Evolutionary conservation across 2,888 invertebrate genomes (phyloP).

Genomic region (Heliconius cydno): DNA sequence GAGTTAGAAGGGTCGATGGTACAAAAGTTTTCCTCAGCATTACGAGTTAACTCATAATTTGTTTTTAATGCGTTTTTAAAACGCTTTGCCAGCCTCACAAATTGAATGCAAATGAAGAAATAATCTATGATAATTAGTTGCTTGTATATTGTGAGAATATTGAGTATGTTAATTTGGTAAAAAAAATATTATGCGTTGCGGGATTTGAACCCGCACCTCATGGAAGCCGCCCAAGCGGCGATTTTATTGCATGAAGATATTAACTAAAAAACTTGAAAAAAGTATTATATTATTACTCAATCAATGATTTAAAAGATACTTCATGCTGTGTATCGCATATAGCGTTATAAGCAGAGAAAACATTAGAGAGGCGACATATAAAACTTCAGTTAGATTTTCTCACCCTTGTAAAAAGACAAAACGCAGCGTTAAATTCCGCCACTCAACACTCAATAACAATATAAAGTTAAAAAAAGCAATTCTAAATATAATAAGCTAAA

Average conservation of each 20-base stretch:
- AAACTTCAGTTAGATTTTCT: not conserved
- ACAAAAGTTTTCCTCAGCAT: slow-evolving; percentile 25
- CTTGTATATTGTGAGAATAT: slow-evolving; percentile 5
- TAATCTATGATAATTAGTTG: slow-evolving; percentile 7
- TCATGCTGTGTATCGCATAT: too few relatives aligned
- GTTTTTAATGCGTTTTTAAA: slow-evolving; percentile 17
- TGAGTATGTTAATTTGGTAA: not conserved
- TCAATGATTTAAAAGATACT: too few relatives aligned
- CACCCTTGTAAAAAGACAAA: not conserved
- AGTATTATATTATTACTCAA: too few relatives aligned
- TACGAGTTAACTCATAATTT: slow-evolving; percentile 13
- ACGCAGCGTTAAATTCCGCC: too few relatives aligned
- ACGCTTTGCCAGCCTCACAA: not conserved
- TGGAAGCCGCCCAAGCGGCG: too few relatives aligned
- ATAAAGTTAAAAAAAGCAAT: not conserved
- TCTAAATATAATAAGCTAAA: not conserved
- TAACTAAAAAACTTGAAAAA: too few relatives aligned
- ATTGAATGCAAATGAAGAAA: slow-evolving; percentile 23
- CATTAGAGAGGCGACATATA: too few relatives aligned
- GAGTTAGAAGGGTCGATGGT: slow-evolving; percentile 40
- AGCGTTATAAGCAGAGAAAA: too few relatives aligned
- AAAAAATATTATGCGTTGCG: too few relatives aligned
- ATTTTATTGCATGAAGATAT: too few relatives aligned
- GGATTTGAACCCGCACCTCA: too few relatives aligned
- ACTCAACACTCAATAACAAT: too few relatives aligned